phyloP scores from a whole-genome alignment of 2,797 vertebrate species.

The Muraenolepis orangiensis region DNA sequence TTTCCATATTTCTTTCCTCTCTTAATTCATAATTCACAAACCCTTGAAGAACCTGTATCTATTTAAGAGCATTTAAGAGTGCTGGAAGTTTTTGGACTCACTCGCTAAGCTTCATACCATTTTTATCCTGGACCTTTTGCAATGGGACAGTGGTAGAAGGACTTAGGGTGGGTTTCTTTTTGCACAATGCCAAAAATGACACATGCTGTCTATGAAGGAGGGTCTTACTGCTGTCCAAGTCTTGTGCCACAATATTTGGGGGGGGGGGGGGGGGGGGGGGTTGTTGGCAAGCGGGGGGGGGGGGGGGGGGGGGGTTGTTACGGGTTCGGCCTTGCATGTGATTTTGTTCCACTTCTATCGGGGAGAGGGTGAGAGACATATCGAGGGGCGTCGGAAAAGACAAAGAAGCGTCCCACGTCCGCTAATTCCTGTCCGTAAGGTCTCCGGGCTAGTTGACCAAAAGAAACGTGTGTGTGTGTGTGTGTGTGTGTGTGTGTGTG shows the following conservation, averaged over 20 bases:
- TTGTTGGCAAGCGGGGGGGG: too few species aligned
- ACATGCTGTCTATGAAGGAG: slow-evolving; percentile 46
- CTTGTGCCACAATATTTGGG: slow-evolving; percentile 41
- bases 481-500: slow-evolving; percentile 57
- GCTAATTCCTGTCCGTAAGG: slow-evolving; percentile 3
- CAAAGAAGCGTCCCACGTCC: not conserved
- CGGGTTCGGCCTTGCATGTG: slow-evolving; percentile 12
- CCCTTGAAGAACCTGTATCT: slow-evolving; percentile 25
- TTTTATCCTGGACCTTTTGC: slow-evolving; percentile 49
- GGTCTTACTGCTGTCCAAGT: slow-evolving; percentile 43
- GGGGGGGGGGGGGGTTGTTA: too few species aligned
- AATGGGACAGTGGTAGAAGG: slow-evolving; percentile 17
- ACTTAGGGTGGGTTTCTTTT: slow-evolving; percentile 42
- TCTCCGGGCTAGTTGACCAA: slow-evolving; percentile 25
- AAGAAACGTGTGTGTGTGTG: slow-evolving; percentile 55
- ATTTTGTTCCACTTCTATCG: not conserved
- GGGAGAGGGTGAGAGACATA: not conserved
- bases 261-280: too few species aligned
- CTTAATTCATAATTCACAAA: slow-evolving; percentile 28
- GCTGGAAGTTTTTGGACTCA: slow-evolving; percentile 11
- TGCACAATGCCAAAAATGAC: slow-evolving; percentile 71
- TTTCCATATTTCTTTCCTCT: slow-evolving; percentile 3
- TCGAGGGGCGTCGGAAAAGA: not conserved
- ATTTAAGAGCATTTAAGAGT: slow-evolving; percentile 39
- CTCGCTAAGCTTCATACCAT: slow-evolving; percentile 27